Base-by-base conservation (phyloP, 2,888 invertebrate genomes). In the Tiliacea citrago region DNA sequence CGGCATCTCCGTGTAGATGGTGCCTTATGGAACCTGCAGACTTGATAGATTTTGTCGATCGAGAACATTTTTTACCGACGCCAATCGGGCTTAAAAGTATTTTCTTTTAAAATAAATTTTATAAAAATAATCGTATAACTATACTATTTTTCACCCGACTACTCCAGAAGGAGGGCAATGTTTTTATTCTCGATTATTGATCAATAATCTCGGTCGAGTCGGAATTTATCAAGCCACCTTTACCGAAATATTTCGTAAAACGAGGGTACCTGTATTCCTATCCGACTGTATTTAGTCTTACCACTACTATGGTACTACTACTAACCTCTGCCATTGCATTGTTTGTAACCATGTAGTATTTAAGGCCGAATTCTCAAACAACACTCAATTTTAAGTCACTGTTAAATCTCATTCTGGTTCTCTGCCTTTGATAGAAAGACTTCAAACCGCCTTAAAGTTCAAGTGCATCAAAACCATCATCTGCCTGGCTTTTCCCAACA, bases 241-340 rank as follows among this genome's bases (percentile, higher is more conserved):
- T 16, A 29, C 21, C 12, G 0, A 42, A 35, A 29, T 6, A 3
- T 2, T 55, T 53, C 47, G 51, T 49, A 29, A 77, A 68, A 71
- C 55, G 79, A 83, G 70, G 45, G 62, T 55, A 62, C 13, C 18
- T 39, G 9, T 39, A 63, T 29, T 57, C 45, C 57, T 68, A 62
- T 47, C n/a, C 5, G 60, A 81, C 79, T 72, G 66, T 82, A 29
- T 55, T 68, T 82, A 60, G 51, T 75, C n/a, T 65, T 55, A 53
- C 67, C n/a, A 45, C 16, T 60, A 55, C 21, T 61, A 47, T 55
- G 66, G 76, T 67, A 67, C 42, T 49, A 49, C 29, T 61, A 49
- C 3, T 77, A 24, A 63, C 77, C n/a, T 63, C 70, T 39, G 79
- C 72, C 49, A 70, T 70, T 60, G 66, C 55, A 29, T 62, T 65